phyloP scores from a whole-genome alignment of 2,113 vertebrate species.

The Amphiprion percula region DNA sequence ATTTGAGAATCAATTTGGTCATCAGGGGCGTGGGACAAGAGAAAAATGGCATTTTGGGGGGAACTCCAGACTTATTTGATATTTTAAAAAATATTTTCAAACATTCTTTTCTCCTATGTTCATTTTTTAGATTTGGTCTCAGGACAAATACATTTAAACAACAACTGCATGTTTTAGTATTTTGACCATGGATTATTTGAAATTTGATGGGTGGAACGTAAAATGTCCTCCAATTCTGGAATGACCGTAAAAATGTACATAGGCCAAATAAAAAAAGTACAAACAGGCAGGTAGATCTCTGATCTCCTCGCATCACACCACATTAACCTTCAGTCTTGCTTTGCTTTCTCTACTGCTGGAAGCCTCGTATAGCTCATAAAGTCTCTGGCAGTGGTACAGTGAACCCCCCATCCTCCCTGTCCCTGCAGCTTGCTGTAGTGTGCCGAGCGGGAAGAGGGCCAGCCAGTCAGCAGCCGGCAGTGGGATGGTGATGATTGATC shows the following conservation, averaged over 20 bases:
- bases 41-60: no score
- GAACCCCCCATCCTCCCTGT: constrained; percentile 19
- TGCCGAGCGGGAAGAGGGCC: constrained; percentile 25
- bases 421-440: constrained; percentile 17
- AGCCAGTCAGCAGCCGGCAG: constrained; percentile 29
- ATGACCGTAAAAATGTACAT: background rate
- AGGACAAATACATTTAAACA: no score
- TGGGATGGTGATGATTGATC: constrained; percentile 50
- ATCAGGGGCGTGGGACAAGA: no score
- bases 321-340: constrained; percentile 6
- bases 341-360: background rate
- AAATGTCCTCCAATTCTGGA: no score
- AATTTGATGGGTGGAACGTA: no score
- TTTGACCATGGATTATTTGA: no score
- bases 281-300: background rate
- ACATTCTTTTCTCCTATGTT: no score
- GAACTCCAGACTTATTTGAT: no score
- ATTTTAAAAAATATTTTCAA: no score
- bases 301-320: constrained; percentile 25
- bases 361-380: constrained; percentile 8
- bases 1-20: no score
- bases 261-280: background rate
- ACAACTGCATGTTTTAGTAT: no score
- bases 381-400: constrained; percentile 37
- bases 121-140: no score